Percentiles rank a stretch among this genome's conserved stretches.
Conservation (phyloP, 2,888 invertebrate species). For the Macrophya annulata region DNA sequence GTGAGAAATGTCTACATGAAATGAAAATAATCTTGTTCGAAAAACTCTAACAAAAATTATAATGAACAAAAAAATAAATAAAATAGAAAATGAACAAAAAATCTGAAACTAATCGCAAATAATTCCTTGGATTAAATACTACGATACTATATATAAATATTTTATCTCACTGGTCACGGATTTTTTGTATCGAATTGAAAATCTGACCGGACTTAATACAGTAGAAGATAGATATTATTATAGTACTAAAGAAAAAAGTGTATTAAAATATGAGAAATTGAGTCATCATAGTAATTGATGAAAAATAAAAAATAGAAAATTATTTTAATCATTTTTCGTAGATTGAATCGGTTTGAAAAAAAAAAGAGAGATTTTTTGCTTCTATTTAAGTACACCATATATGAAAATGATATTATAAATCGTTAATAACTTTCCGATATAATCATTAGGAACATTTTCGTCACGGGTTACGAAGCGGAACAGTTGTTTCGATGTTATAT, state of each 20-base stretch:
- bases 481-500: not conserved
- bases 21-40: not conserved
- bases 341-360: not conserved
- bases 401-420: conserved; percentile 19
- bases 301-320: not conserved
- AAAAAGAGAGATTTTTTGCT: not conserved
- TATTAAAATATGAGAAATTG: not conserved
- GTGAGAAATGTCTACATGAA: conserved; percentile 29
- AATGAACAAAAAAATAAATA: not conserved
- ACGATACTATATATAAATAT: not conserved
- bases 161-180: conserved; percentile 25
- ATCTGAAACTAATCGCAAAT: not conserved
- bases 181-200: conserved; percentile 11
- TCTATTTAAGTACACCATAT: no score
- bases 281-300: not conserved
- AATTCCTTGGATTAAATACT: not conserved
- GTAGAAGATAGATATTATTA: not conserved
- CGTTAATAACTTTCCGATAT: conserved; percentile 45
- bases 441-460: conserved; percentile 6
- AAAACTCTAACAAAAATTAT: not conserved
- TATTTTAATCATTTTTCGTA: not conserved
- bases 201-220: not conserved
- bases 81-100: not conserved
- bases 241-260: not conserved
- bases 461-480: conserved; percentile 40